Conservation (phyloP, 1,140 invertebrate genomes). For the Musca domestica region DNA sequence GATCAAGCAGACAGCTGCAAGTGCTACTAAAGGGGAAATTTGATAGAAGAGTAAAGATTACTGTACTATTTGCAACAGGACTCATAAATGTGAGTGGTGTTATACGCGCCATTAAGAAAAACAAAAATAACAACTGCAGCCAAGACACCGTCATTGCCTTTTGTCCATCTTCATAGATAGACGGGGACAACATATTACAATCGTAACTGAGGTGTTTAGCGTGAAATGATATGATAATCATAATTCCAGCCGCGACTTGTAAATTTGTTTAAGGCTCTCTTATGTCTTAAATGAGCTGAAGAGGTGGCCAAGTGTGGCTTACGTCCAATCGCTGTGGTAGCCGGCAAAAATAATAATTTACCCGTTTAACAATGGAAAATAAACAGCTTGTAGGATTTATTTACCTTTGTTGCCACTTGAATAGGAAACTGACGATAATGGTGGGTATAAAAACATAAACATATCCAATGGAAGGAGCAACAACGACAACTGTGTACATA, state of each 20-base stretch:
- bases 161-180: too few species aligned
- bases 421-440: slow-evolving; percentile 8
- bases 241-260: slow-evolving; percentile 28
- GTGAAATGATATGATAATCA: slow-evolving; percentile 30
- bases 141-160: too few species aligned
- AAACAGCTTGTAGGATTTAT: neutral
- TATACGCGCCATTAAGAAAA: neutral
- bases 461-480: too few species aligned
- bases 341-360: slow-evolving; percentile 3
- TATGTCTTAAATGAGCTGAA: slow-evolving; percentile 4
- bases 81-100: neutral
- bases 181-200: neutral
- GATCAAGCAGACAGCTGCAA: too few species aligned
- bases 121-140: too few species aligned
- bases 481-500: too few species aligned
- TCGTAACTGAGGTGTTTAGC: slow-evolving; percentile 28
- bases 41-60: too few species aligned
- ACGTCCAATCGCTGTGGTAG: neutral
- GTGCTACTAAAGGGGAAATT: too few species aligned
- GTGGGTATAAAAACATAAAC: too few species aligned
- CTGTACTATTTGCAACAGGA: too few species aligned
- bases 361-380: neutral
- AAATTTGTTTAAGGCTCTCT: slow-evolving; percentile 27
- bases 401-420: slow-evolving; percentile 10
- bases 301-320: neutral